These are phyloP conservation scores for Leptinotarsa undecemlineata DNA, from an alignment of 1,140 invertebrate species.

Conservation along the genomic window DNA sequence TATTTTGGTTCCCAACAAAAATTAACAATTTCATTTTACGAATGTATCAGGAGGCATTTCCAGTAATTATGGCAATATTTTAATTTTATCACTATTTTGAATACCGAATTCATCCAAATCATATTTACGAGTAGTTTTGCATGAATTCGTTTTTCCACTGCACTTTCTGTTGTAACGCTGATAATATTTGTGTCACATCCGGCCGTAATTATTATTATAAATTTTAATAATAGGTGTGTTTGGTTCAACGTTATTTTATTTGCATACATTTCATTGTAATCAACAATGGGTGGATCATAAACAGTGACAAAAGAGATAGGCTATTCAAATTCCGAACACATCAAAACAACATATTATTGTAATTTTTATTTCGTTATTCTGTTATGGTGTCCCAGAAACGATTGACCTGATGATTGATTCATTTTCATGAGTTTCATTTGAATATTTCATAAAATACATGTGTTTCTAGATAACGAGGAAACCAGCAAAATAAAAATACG, in stretches of 20 bases:
- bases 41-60: too few species aligned
- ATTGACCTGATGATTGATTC: constrained; percentile 7
- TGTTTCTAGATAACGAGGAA: too few species aligned
- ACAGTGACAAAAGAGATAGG: constrained; percentile 16
- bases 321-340: constrained; percentile 11
- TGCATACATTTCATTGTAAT: constrained; percentile 13
- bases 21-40: too few species aligned
- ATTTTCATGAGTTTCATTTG: not conserved
- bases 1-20: too few species aligned
- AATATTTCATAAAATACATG: not conserved
- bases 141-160: not conserved
- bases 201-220: constrained; percentile 19
- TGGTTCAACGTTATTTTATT: constrained; percentile 27
- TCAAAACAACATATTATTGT: constrained; percentile 13
- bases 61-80: not conserved
- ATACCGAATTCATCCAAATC: not conserved
- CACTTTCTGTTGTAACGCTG: constrained; percentile 25
- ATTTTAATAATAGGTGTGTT: constrained; percentile 38
- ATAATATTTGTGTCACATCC: constrained; percentile 37
- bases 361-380: constrained; percentile 14
- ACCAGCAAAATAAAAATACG: too few species aligned
- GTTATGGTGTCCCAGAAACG: constrained; percentile 10
- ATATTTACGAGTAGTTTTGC: not conserved
- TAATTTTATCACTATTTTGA: not conserved
- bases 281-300: constrained; percentile 18